A percentile compares a stretch with the other conserved stretches of the same genome.
Evolutionary conservation across 2,888 invertebrate species (phyloP).

Genomic region (Gastracanthus pulcherrimus): DNA sequence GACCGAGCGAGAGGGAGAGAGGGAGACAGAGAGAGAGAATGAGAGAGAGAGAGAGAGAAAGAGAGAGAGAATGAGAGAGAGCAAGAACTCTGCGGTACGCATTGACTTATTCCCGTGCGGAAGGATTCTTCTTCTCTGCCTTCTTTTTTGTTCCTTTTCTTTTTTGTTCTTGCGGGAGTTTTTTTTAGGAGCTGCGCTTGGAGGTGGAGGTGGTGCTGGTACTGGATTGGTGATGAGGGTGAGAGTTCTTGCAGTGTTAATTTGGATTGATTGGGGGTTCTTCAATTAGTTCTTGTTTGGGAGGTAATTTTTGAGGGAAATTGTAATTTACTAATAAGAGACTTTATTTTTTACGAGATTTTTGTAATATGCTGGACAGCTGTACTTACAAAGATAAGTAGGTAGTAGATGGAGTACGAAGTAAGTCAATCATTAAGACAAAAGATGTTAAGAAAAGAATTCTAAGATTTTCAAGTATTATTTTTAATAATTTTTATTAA

Average conservation of each 20-base stretch:
- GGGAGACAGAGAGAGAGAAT: conserved; percentile 61
- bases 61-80: not conserved
- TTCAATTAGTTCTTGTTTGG: no score
- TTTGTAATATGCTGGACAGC: no score
- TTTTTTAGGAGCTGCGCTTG: not conserved
- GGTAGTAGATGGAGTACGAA: no score
- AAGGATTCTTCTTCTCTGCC: conserved; percentile 6
- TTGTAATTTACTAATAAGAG: no score
- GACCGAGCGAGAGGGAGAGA: conserved; percentile 64
- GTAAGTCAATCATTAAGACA: no score
- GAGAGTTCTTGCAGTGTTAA: not conserved
- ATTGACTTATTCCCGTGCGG: conserved; percentile 49
- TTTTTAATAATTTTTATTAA: no score
- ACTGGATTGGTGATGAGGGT: not conserved
- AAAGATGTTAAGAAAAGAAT: no score
- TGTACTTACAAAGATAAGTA: no score
- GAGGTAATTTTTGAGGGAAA: no score
- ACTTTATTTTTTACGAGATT: no score
- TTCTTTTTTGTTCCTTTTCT: not conserved
- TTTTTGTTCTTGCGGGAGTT: not conserved
- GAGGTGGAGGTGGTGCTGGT: not conserved
- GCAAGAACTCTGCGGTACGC: conserved; percentile 32
- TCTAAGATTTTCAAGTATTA: no score
- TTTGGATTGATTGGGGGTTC: not conserved
- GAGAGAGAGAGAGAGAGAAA: conserved; percentile 63